Percentiles rank a stretch among this genome's conserved stretches.
These are phyloP conservation scores for Amphipyra berbera DNA, from an alignment of 2,888 invertebrate genomes.

Conservation along the genomic window DNA sequence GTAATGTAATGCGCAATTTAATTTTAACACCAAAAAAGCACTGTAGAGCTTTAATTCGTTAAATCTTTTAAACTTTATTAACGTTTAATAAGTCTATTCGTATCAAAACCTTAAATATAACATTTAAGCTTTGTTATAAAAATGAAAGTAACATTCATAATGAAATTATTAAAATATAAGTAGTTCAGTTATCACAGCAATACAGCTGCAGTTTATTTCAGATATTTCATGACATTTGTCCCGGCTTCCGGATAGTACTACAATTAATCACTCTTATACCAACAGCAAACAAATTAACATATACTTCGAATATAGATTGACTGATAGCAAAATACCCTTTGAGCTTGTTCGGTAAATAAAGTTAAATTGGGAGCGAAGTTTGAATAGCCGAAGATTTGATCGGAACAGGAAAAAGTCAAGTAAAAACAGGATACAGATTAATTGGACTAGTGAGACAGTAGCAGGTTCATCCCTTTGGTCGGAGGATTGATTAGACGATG, in stretches of 20 bases:
- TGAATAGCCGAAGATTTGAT: slow-evolving; percentile 42
- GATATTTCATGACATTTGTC: slow-evolving; percentile 41
- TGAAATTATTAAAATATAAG: slow-evolving; percentile 21
- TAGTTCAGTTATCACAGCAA: slow-evolving; percentile 34
- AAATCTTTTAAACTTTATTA: too few relatives aligned
- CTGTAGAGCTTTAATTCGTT: too few relatives aligned
- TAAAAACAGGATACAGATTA: slow-evolving; percentile 64
- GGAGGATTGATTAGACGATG: slow-evolving; percentile 73
- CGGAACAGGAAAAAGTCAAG: slow-evolving; percentile 42
- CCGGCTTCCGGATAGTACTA: slow-evolving; percentile 26
- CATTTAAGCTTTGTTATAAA: neutral
- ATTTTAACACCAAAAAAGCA: too few relatives aligned
- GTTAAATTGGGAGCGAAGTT: slow-evolving; percentile 46
- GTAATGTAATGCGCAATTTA: neutral
- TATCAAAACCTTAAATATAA: too few relatives aligned
- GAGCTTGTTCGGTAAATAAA: slow-evolving; percentile 36
- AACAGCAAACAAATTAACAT: slow-evolving; percentile 43
- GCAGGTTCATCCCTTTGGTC: slow-evolving; percentile 65
- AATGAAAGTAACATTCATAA: slow-evolving; percentile 1
- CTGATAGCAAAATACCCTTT: slow-evolving; percentile 28
- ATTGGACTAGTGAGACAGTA: slow-evolving; percentile 61
- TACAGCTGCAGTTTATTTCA: slow-evolving; percentile 48
- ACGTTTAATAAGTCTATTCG: too few relatives aligned
- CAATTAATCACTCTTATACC: slow-evolving; percentile 47
- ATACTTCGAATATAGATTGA: slow-evolving; percentile 32